Conservation (phyloP, 2,797 vertebrate species). For the Pseudomugil gertrudae region DNA sequence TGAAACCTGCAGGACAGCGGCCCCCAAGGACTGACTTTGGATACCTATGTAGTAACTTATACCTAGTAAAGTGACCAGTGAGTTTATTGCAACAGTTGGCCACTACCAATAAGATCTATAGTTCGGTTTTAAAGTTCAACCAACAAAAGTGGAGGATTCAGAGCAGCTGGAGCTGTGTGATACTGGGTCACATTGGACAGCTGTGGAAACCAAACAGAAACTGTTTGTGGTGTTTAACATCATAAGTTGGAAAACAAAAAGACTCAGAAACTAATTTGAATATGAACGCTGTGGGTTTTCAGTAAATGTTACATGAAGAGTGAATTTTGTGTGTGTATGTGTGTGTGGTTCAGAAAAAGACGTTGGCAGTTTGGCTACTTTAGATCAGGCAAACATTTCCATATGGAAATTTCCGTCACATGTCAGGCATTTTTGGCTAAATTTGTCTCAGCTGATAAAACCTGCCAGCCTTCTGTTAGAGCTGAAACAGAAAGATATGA, state of each 20-base stretch:
- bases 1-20: too few species aligned
- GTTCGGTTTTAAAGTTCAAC: not conserved
- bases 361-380: not conserved
- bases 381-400: too few species aligned
- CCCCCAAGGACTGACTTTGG: too few species aligned
- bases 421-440: too few species aligned
- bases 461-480: too few species aligned
- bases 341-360: not conserved
- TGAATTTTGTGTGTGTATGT: too few species aligned
- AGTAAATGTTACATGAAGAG: too few species aligned
- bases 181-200: slow-evolving; percentile 30
- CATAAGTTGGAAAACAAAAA: not conserved
- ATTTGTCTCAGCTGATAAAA: too few species aligned
- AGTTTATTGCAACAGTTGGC: too few species aligned
- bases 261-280: not conserved
- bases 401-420: not conserved
- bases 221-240: not conserved
- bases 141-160: not conserved
- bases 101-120: not conserved
- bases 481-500: too few species aligned
- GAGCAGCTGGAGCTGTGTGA: slow-evolving; percentile 26
- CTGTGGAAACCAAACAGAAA: slow-evolving; percentile 56
- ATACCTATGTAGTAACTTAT: too few species aligned
- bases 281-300: not conserved
- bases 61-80: too few species aligned